Base-by-base conservation (phyloP, 1,140 invertebrate species). In the Nasonia longicornis region DNA sequence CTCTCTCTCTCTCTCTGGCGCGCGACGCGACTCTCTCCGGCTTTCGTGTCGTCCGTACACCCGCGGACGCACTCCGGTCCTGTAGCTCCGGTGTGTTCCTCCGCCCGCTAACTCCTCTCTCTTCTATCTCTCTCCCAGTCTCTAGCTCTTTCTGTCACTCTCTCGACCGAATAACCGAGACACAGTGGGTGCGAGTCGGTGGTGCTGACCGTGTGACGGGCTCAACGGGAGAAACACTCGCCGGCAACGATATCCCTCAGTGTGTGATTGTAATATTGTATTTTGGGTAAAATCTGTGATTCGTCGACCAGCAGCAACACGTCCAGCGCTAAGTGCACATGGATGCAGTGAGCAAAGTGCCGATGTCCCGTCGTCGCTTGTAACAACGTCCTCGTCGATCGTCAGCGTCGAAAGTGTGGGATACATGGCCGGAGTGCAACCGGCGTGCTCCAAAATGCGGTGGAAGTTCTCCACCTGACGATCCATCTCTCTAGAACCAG, bases 401-500 rank as follows among this genome's bases (percentile, higher is more conserved):
- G 26, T 26, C 26, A 26, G 4, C 31, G 31, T 35, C 31, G 31
- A 35, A 35, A 35, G 31, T 35, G 31, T 35, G 31, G 31, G 3
- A 35, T 35, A 4, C 48, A 79, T 79, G 77, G 77, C 73, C 72
- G 16, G 52, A 29, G 58, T 58, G 14, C 2, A 70, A 52, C 29
- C 38, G 58, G 58, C 63, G 38, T 77, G 66, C 67, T 79, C 76
- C 77, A 84, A 84, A 80, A 85, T 84, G 84, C 84, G 83, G 70
- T 86, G 84, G 84, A 86, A 85, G 84, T 84, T 84, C 64, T 80
- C 71, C 63, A 81, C 84, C 83, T 85, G 83, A 85, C 84, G 71
- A 38, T 45, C 26, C 26, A 26, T 26, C n/a, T 58, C 64, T 16
- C 64, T 10, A 67, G 8, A n/a, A 4, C 26, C 64, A 16, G 20